Conservation (phyloP, 2,797 vertebrate genomes). For the Chelon auratus region DNA sequence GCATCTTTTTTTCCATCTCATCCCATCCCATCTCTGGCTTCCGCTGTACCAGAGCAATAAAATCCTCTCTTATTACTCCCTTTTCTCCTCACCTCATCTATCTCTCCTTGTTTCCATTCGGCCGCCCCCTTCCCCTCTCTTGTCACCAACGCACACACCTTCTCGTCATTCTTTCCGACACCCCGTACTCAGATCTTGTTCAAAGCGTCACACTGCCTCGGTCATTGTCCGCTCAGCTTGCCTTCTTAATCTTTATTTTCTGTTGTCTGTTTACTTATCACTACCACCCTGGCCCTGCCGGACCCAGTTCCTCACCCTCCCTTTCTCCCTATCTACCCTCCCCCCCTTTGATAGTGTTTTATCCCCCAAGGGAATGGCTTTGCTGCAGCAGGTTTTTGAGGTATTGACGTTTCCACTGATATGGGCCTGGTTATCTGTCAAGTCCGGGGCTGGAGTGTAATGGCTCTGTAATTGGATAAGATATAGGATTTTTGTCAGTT, state of each 20-base stretch:
- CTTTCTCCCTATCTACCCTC: neutral
- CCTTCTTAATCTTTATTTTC: conserved; percentile 65
- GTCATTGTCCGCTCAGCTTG: conserved; percentile 49
- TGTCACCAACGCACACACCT: conserved; percentile 18
- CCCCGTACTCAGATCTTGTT: conserved; percentile 32
- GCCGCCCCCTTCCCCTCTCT: conserved; percentile 12
- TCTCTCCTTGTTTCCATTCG: conserved; percentile 61
- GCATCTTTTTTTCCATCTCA: conserved; percentile 34
- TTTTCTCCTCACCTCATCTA: conserved; percentile 50
- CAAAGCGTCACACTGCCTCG: conserved; percentile 26
- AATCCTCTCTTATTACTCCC: conserved; percentile 53
- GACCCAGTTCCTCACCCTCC: conserved; percentile 27
- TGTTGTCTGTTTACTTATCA: conserved; percentile 67
- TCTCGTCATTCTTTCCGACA: conserved; percentile 41
- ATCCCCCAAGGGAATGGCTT: conserved; percentile 62
- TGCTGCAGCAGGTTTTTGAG: conserved; percentile 73
- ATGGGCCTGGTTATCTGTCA: conserved; percentile 78
- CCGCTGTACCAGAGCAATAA: conserved; percentile 40
- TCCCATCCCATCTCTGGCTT: conserved; percentile 54
- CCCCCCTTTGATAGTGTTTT: conserved; percentile 62
- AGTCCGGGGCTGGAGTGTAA: conserved; percentile 71
- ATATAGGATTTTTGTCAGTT: conserved; percentile 75
- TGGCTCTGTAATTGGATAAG: conserved; percentile 83
- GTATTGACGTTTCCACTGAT: conserved; percentile 82
- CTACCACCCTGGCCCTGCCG: conserved; percentile 18